Percentiles rank a stretch among this genome's conserved stretches.
Conservation (phyloP, 2,888 invertebrate species). For the Thera britannica region DNA sequence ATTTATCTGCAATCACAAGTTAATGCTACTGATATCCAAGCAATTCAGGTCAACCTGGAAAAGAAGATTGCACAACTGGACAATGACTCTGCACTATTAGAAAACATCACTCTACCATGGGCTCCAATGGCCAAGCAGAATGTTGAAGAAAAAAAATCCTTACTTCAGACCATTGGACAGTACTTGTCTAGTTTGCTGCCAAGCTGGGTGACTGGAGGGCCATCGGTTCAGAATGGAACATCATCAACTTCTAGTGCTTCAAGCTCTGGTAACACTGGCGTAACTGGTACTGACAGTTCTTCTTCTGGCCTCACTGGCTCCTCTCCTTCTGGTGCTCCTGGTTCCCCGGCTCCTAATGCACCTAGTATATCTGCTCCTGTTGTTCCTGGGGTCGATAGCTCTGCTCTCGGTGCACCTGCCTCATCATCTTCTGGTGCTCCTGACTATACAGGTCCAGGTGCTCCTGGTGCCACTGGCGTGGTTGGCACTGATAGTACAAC, state of each 20-base stretch:
- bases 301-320: conserved; percentile 5
- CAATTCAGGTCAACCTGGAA: conserved; percentile 60
- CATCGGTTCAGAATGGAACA: conserved; percentile 26
- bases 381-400: not conserved
- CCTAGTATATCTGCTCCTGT: not conserved
- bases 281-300: conserved; percentile 10
- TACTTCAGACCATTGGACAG: conserved; percentile 63
- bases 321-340: conserved; percentile 2
- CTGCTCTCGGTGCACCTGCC: not conserved
- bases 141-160: conserved; percentile 63
- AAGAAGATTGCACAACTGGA: conserved; percentile 68
- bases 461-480: conserved; percentile 9
- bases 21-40: conserved; percentile 63
- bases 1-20: conserved; percentile 63
- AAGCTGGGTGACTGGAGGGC: conserved; percentile 59
- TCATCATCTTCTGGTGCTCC: conserved; percentile 9
- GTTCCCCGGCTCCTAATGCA: not conserved
- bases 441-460: conserved; percentile 1
- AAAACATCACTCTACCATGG: conserved; percentile 63
- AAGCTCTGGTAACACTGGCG: conserved; percentile 4
- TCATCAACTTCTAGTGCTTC: conserved; percentile 14
- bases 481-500: conserved; percentile 2
- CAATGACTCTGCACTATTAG: conserved; percentile 64
- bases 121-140: conserved; percentile 57
- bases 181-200: conserved; percentile 66